Evolutionary conservation across 2,797 vertebrate genomes (phyloP), one percentile per base, ranked within the genome.

Genomic region (Dipus sagitta): DNA sequence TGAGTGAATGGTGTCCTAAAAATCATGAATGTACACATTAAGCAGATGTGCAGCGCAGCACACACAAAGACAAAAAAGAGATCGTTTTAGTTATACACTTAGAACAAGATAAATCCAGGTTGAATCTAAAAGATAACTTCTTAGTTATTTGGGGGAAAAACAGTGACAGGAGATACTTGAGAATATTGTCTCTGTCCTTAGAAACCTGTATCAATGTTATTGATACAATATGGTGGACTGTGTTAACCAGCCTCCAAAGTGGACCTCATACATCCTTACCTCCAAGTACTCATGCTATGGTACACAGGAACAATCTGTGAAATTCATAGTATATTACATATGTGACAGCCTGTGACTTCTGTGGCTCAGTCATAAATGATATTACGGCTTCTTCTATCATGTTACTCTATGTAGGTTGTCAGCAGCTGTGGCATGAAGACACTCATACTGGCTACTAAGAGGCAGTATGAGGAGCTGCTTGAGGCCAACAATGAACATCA

Each of bases 11-110:
- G 14, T 72, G 58, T 83, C 88, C 79, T 91, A 91, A 23, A 78
- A 94, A 96, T 91, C 85, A 92, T 68, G 82, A 86, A 65, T 93
- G 71, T 94, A 47, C 67, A 81, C 38, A 47, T 75, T 76, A 92
- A 84, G 76, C 90, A 96, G 68, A 91, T 94, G 74, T 86, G 86
- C 18, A 93, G 88, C 17, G 15, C 80, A 13, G 42, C 62, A 32
- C 13, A 83, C 34, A 32, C 28, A 4, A 13, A 92, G 38, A 20
- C 89, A 74, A 26, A 79, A 11, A n/a, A 75, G 64, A 64, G 62
- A 38, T 93, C 28, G 28, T 52, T 94, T 95, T 76, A 70, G 76
- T 94, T 94, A 42, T 89, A 65, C 67, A 88, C 78, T 67, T 75
- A 75, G 93, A 81, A 83, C 60, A 94, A 62, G 32, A 88, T 20